phyloP scores from a whole-genome alignment of 2,113 vertebrate genomes.

The Microcebus griseorufus region DNA sequence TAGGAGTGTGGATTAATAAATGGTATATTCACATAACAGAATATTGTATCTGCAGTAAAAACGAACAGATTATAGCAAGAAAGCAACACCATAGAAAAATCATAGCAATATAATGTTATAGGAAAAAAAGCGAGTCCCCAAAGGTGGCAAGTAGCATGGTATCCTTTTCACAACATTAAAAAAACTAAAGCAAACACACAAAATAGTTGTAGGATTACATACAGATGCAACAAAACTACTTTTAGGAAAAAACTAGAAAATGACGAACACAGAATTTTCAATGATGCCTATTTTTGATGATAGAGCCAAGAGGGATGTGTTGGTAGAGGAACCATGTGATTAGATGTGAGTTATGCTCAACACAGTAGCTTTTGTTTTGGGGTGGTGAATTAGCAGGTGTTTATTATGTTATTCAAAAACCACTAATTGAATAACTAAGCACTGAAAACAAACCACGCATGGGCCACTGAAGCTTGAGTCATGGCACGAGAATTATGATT shows the following conservation, averaged over 20 bases:
- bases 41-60: background rate
- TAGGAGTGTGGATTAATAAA: background rate
- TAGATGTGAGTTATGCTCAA: background rate
- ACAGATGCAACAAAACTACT: background rate
- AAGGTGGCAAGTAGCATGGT: background rate
- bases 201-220: background rate
- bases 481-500: background rate
- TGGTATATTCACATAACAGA: background rate
- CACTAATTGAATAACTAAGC: background rate
- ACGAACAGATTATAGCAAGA: background rate
- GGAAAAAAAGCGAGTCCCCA: background rate
- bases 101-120: background rate
- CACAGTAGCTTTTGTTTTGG: background rate
- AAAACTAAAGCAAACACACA: background rate
- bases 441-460: background rate
- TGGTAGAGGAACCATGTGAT: background rate
- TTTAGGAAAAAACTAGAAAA: background rate
- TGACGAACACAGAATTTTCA: background rate
- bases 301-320: background rate
- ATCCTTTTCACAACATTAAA: background rate
- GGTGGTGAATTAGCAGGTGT: background rate
- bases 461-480: background rate
- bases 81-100: background rate
- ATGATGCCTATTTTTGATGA: background rate
- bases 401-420: conserved; percentile 1